A percentile compares a stretch with the other conserved stretches of the same genome.
Conservation (phyloP, 2,888 invertebrate species). For the Linyphia triangularis region DNA sequence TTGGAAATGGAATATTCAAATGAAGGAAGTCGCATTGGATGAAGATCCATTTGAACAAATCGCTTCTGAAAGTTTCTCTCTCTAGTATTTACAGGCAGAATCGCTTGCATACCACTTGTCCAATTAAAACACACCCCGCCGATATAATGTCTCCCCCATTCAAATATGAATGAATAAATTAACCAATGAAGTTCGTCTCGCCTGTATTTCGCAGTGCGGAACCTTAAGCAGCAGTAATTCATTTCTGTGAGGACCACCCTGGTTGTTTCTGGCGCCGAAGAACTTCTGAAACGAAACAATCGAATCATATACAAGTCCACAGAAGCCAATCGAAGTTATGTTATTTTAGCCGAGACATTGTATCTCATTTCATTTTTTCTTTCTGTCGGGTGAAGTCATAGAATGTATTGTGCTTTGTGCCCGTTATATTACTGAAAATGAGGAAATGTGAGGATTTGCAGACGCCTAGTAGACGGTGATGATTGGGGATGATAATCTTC, state of each 20-base stretch:
- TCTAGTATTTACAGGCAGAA: not conserved
- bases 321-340: conserved; percentile 8
- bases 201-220: not conserved
- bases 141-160: not conserved
- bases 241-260: conserved; percentile 17
- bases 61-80: not conserved
- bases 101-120: not conserved
- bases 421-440: not conserved
- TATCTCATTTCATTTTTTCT: not conserved
- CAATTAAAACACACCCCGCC: conserved; percentile 39
- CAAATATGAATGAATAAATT: not conserved
- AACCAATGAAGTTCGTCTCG: not conserved
- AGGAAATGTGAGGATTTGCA: not conserved
- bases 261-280: conserved; percentile 26
- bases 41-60: not conserved
- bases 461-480: not conserved
- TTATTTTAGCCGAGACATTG: conserved; percentile 8
- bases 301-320: conserved; percentile 1
- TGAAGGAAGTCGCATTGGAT: not conserved
- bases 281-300: conserved; percentile 17
- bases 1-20: not conserved
- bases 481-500: not conserved
- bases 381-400: not conserved
- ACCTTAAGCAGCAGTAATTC: not conserved
- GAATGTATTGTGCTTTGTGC: conserved; percentile 15